These are phyloP conservation scores for Chaetophractus vellerosus DNA, from an alignment of 2,797 vertebrate genomes.

Conservation along the genomic window DNA sequence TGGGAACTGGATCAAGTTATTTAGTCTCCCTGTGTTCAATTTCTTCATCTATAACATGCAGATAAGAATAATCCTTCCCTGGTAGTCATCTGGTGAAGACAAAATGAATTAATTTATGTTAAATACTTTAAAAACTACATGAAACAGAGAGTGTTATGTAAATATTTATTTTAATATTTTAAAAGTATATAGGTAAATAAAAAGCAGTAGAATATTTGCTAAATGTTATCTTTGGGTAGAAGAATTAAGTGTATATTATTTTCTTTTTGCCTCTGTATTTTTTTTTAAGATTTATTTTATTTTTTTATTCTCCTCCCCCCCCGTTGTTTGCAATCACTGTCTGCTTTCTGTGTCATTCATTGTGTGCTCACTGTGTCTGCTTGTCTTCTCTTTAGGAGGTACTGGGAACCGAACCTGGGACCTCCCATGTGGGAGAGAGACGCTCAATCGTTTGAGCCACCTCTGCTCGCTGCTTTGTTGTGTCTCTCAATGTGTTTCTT, in stretches of 20 bases:
- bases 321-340: no score
- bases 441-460: no score
- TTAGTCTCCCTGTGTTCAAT: slow-evolving; percentile 48
- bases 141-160: neutral
- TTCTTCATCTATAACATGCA: slow-evolving; percentile 64
- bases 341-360: no score
- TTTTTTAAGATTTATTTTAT: neutral
- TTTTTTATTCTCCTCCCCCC: no score
- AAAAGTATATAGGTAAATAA: neutral
- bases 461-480: no score
- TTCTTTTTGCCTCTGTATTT: neutral
- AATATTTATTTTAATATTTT: slow-evolving; percentile 32
- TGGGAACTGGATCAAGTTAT: slow-evolving; percentile 73
- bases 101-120: slow-evolving; percentile 17
- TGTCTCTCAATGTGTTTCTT: no score
- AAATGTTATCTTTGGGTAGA: neutral
- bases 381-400: no score
- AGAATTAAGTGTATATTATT: neutral
- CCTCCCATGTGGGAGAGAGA: no score
- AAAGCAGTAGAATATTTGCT: neutral
- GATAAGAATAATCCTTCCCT: slow-evolving; percentile 16
- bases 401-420: no score
- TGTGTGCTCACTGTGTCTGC: no score
- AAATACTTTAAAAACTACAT: slow-evolving; percentile 35
- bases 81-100: slow-evolving; percentile 4